Base-by-base conservation (phyloP, 1,140 invertebrate genomes). In the Wasmannia auropunctata region DNA sequence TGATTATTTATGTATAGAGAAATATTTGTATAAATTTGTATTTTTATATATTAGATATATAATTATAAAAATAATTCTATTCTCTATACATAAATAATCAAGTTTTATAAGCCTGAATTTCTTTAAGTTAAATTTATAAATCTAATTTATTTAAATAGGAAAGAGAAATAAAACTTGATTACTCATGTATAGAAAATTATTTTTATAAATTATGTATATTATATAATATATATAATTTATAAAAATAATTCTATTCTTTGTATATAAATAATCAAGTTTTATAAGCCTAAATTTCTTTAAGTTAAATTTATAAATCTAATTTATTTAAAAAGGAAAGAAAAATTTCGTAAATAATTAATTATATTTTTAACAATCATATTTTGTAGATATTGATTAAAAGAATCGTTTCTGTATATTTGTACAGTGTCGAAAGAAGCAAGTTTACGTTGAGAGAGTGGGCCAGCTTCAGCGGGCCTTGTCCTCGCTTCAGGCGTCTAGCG, bases 381-480 rank as follows among this genome's bases (percentile, higher is more conserved):
- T 58, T 58, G 14, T 62, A 2, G 34, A 40, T 8, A 3, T 43
- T 34, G 51, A 51, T 77, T 19, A 4, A 49, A 19, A 22, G 11
- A 22, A 10, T 31, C 34, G 22, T 58, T 25, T 34, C 31, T 22
- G n/a, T n/a, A n/a, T n/a, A 10, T 85, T 86, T 91, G 90, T 94
- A 67, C 91, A 97, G 97, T 96, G 96, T 91, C 97, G 97, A 34
- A 98, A 98, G 92, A 98, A 98, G 87, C 97, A 98, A 95, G 96
- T 97, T 2, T 98, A 98, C 93, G 98, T 98, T 49, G 98, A 98
- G 93, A 96, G 98, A 90, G 97, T 98, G 37, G 96, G 96, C 62
- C 97, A 98, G 85, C 95, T 98, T 51, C 98, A 98, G 95, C 96
- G 97, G 83, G 97, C 98, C 25, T 95, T 98, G 84, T 96, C 96